A percentile compares a stretch with the other conserved stretches of the same genome.
Conservation (phyloP, 1,140 invertebrate species). For the Pogonomyrmex barbatus region DNA sequence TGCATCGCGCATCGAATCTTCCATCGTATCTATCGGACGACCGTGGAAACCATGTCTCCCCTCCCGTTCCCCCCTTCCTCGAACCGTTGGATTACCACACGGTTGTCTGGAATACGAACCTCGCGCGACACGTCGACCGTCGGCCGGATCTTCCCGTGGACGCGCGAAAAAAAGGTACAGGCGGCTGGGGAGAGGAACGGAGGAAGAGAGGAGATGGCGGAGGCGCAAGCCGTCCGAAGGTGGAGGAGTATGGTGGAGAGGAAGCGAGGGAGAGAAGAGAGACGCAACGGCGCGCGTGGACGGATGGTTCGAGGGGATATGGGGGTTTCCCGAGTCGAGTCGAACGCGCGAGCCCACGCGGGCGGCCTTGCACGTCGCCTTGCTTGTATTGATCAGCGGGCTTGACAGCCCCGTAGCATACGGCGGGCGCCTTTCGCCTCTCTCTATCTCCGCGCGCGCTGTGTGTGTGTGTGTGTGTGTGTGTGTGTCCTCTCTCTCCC, state of each 20-base stretch:
- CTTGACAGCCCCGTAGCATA: slow-evolving; percentile 82
- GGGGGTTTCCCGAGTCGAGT: slow-evolving; percentile 78
- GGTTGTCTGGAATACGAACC: slow-evolving; percentile 24
- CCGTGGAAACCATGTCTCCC: too few relatives aligned
- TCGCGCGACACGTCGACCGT: slow-evolving; percentile 36
- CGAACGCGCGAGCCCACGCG: slow-evolving; percentile 76
- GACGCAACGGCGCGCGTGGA: slow-evolving; percentile 59
- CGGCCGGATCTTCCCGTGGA: slow-evolving; percentile 39
- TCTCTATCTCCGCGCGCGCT: background rate
- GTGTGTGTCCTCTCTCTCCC: background rate
- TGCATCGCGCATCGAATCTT: background rate
- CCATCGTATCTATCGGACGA: background rate
- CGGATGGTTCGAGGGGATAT: slow-evolving; percentile 69
- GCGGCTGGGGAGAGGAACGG: background rate
- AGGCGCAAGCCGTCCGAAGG: slow-evolving; percentile 32
- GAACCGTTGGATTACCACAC: background rate
- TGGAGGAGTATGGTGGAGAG: background rate
- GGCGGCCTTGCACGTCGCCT: slow-evolving; percentile 84
- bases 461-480: too few relatives aligned
- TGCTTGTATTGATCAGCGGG: slow-evolving; percentile 85
- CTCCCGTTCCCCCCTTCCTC: background rate
- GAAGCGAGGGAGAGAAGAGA: slow-evolving; percentile 41
- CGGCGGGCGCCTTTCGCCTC: slow-evolving; percentile 72
- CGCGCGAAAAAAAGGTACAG: slow-evolving; percentile 22
- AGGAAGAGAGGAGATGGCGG: slow-evolving; percentile 30